Conservation (phyloP, 2,797 vertebrate genomes). For the Euthynnus affinis region DNA sequence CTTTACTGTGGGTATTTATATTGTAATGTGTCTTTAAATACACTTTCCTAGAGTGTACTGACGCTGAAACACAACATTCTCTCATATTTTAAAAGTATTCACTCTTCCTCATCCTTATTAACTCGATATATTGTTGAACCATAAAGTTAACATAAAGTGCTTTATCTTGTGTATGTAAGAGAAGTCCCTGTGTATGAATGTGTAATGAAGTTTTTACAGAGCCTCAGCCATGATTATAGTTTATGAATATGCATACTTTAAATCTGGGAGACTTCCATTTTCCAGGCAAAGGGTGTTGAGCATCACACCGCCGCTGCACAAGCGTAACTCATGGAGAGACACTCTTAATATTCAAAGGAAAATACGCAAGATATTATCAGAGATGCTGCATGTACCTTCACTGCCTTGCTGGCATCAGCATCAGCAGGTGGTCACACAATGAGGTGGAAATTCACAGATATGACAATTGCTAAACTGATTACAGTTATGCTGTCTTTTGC, state of each 20-base stretch:
- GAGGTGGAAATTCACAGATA: slow-evolving; percentile 40
- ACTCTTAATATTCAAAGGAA: slow-evolving; percentile 40
- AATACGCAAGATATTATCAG: slow-evolving; percentile 38
- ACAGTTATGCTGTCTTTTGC: slow-evolving; percentile 30
- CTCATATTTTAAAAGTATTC: not conserved
- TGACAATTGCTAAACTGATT: slow-evolving; percentile 16
- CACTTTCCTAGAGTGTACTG: slow-evolving; percentile 1
- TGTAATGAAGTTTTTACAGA: slow-evolving; percentile 69
- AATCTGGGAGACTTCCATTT: slow-evolving; percentile 65
- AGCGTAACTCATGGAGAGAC: slow-evolving; percentile 38
- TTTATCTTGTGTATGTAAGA: slow-evolving; percentile 66
- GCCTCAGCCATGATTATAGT: slow-evolving; percentile 49
- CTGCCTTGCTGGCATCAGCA: slow-evolving; percentile 17
- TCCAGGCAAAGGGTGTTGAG: slow-evolving; percentile 39
- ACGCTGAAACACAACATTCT: slow-evolving; percentile 22
- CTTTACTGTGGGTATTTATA: slow-evolving; percentile 8
- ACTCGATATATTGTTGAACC: slow-evolving; percentile 45
- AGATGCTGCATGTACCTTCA: slow-evolving; percentile 5
- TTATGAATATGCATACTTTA: slow-evolving; percentile 77
- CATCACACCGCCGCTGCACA: slow-evolving; percentile 32
- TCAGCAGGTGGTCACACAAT: slow-evolving; percentile 55
- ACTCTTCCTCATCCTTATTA: slow-evolving; percentile 37
- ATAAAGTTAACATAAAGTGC: slow-evolving; percentile 48
- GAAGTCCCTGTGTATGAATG: slow-evolving; percentile 71
- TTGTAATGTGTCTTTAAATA: slow-evolving; percentile 32